These are phyloP conservation scores for Morphnarchus princeps DNA, from an alignment of 2,113 vertebrate species.

Conservation along the genomic window DNA sequence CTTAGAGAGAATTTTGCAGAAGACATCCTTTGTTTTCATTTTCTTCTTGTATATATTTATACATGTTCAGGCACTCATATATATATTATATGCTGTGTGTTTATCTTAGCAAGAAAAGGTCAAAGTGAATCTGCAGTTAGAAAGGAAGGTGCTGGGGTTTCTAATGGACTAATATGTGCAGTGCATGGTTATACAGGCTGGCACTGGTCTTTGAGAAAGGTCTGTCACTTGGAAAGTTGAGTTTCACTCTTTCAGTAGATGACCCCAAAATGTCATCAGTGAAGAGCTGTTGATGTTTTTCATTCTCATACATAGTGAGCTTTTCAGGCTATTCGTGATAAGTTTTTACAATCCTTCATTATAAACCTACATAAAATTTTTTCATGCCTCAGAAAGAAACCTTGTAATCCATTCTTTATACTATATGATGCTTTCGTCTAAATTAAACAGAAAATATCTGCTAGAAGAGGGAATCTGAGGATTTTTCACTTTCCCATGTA, in stretches of 20 bases:
- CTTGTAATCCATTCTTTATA: neutral
- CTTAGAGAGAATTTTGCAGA: neutral
- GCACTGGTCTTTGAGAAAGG: neutral
- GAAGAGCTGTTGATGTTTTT: neutral
- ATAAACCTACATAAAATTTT: neutral
- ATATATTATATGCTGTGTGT: rapidly evolving
- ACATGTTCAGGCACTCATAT: neutral
- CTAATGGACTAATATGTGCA: no score
- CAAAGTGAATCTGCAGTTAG: neutral
- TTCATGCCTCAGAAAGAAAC: neutral
- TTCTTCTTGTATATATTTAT: neutral
- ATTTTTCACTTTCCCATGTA: neutral
- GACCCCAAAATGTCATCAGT: neutral
- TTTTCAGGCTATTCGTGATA: neutral
- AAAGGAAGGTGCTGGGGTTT: neutral
- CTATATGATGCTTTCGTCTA: neutral
- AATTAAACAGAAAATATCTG: neutral
- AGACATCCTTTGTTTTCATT: neutral
- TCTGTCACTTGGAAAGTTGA: neutral
- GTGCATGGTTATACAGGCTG: neutral
- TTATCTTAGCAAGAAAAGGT: neutral
- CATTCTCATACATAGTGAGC: neutral
- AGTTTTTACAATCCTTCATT: neutral
- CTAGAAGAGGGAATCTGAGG: neutral
- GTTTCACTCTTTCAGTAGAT: neutral